Base-by-base conservation (phyloP, 1,140 invertebrate genomes). In the Drosophila trapezifrons region DNA sequence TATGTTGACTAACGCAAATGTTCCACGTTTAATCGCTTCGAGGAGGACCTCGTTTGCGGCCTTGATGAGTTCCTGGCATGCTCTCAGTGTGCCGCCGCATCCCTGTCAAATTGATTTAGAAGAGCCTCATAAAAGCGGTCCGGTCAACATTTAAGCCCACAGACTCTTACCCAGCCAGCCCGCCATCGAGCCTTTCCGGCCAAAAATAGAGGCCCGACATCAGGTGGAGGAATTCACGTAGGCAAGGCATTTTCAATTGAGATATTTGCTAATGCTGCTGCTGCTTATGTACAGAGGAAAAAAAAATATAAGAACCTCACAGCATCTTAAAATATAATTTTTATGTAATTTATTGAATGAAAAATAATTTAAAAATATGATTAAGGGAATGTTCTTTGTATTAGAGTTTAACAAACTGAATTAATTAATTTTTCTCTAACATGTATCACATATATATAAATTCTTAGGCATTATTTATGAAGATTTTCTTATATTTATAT, bases 211-310 rank as follows among this genome's bases (percentile, higher is more conserved):
- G 63, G 17, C 37, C 46, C 38, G 29, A 66, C 65, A 65, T 56
- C 43, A 64, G 71, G 58, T 72, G 29, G 18, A 59, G 54, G 73
- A 37, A 40, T 76, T 40, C 74, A 56, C 73, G 63, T 77, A 69
- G 46, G 42, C 45, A 40, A 76, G 75, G 65, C 62, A 85, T 86
- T 78, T 69, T 78, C 75, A 78, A 86, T 81, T 73, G 75, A 80
- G 63, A 78, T 78, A 76, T 70, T 86, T 86, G 45, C 58, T 55
- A 54, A 56, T 57, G 56, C 25, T 46, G 38, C 46, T 43, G 40
- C 18, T 49, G 20, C 45, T 38, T 13, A 15, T 38, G 35, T 12
- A 20, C 59, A 62, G 12, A n/a, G 22, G 2, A 17, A 54, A 20
- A 37, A n/a, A n/a, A n/a, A n/a, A n/a, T n/a, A 35, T 29, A 29